These are phyloP conservation scores for Tupaia chinensis DNA, from an alignment of 2,113 vertebrate genomes.

Conservation along the genomic window DNA sequence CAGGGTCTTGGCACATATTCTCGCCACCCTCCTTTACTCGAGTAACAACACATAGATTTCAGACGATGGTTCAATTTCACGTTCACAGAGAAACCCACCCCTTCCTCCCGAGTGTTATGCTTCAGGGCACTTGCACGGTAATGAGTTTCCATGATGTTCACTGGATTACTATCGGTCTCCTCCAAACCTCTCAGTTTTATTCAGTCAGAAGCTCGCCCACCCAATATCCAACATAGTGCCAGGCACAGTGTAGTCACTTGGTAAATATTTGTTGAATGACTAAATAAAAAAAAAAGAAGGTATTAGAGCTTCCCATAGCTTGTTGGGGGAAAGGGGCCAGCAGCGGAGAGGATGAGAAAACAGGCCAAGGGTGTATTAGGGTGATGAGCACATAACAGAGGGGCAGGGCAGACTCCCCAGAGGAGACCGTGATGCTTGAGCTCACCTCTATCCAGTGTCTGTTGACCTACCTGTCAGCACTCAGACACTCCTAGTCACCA, in stretches of 20 bases:
- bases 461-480: background rate
- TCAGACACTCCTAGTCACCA: background rate
- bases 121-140: background rate
- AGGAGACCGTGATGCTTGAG: background rate
- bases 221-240: background rate
- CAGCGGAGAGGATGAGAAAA: background rate
- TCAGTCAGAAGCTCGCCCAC: background rate
- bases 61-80: background rate
- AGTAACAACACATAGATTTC: background rate
- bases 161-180: background rate
- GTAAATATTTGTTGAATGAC: constrained; percentile 31
- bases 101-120: background rate
- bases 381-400: background rate
- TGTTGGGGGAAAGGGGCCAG: background rate
- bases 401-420: background rate
- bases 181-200: background rate
- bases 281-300: constrained; percentile 43
- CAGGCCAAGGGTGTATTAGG: background rate
- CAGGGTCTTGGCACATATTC: background rate
- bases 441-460: background rate
- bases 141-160: background rate
- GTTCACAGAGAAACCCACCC: background rate
- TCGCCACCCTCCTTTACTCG: background rate
- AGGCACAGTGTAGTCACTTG: constrained; percentile 14
- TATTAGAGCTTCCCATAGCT: background rate